These are phyloP conservation scores for Calliphora vomitoria DNA, from an alignment of 2,888 invertebrate genomes.

Conservation along the genomic window DNA sequence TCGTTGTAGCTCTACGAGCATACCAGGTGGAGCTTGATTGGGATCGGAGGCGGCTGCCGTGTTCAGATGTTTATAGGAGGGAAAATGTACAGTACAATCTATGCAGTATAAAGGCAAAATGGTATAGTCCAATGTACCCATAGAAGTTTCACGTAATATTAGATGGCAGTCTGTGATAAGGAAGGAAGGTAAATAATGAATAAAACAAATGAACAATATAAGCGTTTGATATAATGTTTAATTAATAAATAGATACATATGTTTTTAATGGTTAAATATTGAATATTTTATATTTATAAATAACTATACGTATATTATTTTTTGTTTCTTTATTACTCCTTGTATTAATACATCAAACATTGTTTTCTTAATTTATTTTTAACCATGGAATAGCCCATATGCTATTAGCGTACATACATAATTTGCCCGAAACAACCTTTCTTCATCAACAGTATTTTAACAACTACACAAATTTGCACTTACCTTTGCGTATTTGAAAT, in stretches of 20 bases:
- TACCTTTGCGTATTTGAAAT: slow-evolving; percentile 79
- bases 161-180: slow-evolving; percentile 79
- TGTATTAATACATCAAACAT: no score
- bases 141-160: slow-evolving; percentile 77
- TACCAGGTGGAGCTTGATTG: slow-evolving; percentile 83
- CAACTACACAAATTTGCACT: slow-evolving; percentile 51
- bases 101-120: slow-evolving; percentile 80
- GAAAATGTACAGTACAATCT: slow-evolving; percentile 81
- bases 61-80: slow-evolving; percentile 77
- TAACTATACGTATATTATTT: no score
- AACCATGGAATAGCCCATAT: background rate
- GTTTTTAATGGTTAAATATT: no score
- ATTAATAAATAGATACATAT: no score
- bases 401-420: background rate
- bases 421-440: background rate
- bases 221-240: no score
- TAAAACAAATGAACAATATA: background rate
- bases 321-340: no score
- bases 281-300: no score
- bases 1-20: slow-evolving; percentile 88
- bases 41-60: slow-evolving; percentile 3
- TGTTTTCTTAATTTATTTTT: no score
- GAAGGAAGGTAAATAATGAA: slow-evolving; percentile 18
- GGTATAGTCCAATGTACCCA: slow-evolving; percentile 80
- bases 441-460: background rate